phyloP scores from a whole-genome alignment of 2,113 vertebrate genomes.

The Opisthocomus hoazin region DNA sequence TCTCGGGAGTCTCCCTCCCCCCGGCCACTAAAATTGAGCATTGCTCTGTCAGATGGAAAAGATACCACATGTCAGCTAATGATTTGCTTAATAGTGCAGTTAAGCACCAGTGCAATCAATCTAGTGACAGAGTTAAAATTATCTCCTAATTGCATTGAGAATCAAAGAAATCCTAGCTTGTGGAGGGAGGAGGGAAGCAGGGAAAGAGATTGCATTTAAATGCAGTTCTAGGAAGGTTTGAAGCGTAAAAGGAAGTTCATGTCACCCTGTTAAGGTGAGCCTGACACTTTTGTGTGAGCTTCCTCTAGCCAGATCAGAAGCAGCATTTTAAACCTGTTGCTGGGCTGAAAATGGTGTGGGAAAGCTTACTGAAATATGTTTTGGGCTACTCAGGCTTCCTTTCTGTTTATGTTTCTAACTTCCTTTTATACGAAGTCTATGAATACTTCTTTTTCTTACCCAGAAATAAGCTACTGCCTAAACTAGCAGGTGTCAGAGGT shows the following conservation, averaged over 20 bases:
- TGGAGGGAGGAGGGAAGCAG: neutral
- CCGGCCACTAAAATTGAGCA: rapidly evolving
- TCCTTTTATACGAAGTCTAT: rapidly evolving
- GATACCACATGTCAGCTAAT: neutral
- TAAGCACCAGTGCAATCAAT: conserved; percentile 11
- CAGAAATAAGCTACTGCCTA: neutral
- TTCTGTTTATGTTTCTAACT: neutral
- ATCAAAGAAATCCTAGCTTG: neutral
- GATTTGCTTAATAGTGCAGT: neutral
- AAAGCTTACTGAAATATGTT: neutral
- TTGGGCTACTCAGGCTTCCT: neutral
- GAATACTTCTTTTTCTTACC: neutral
- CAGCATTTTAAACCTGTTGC: neutral
- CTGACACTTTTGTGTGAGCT: neutral
- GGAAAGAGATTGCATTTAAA: neutral
- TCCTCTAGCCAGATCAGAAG: neutral
- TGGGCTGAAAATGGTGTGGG: neutral
- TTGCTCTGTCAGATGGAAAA: neutral
- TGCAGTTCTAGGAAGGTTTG: neutral
- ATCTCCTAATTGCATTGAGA: conserved; percentile 23
- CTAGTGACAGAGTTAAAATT: conserved; percentile 31
- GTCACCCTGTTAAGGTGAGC: neutral
- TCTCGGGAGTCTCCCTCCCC: neutral
- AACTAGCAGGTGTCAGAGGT: neutral
- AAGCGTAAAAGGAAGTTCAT: rapidly evolving